Conservation (phyloP, 2,113 vertebrate species). For the Lampris incognitus region DNA sequence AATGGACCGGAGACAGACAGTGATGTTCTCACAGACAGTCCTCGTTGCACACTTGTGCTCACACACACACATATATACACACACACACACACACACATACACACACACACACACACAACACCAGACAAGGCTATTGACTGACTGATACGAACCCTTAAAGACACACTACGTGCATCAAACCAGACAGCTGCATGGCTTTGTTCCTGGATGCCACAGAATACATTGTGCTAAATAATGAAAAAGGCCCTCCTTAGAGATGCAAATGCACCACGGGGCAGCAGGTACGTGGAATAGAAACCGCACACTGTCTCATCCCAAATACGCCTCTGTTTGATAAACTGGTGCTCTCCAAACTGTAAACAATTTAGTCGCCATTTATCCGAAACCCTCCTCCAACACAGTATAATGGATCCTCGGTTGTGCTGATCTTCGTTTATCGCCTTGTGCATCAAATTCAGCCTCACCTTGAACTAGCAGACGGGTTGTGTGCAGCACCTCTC, state of each 20-base stretch:
- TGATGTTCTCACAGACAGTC: conserved; percentile 57
- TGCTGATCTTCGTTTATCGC: not conserved
- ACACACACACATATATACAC: conserved; percentile 50
- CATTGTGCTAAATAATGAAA: conserved; percentile 36
- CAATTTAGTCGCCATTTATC: not conserved
- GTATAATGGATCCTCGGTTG: not conserved
- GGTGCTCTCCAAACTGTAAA: not conserved
- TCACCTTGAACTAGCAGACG: conserved; percentile 97
- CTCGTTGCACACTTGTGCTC: conserved; percentile 51
- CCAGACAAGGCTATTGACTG: conserved; percentile 68
- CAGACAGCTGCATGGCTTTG: conserved; percentile 37
- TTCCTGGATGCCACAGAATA: conserved; percentile 26
- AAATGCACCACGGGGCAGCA: not conserved
- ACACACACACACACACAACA: conserved; percentile 13
- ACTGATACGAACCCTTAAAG: conserved; percentile 56
- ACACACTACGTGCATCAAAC: conserved; percentile 57
- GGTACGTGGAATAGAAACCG: too few relatives aligned
- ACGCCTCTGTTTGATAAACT: not conserved
- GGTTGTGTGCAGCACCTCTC: conserved; percentile 95
- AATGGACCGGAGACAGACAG: conserved; percentile 77
- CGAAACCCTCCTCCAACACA: not conserved
- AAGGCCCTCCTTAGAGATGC: conserved; percentile 5
- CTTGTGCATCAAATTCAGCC: not conserved
- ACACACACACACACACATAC: conserved; percentile 9
- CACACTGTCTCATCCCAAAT: too few relatives aligned